phyloP scores from a whole-genome alignment of 53 echinoderm and acorn worm genomes.

The Echinometra lucunter region DNA sequence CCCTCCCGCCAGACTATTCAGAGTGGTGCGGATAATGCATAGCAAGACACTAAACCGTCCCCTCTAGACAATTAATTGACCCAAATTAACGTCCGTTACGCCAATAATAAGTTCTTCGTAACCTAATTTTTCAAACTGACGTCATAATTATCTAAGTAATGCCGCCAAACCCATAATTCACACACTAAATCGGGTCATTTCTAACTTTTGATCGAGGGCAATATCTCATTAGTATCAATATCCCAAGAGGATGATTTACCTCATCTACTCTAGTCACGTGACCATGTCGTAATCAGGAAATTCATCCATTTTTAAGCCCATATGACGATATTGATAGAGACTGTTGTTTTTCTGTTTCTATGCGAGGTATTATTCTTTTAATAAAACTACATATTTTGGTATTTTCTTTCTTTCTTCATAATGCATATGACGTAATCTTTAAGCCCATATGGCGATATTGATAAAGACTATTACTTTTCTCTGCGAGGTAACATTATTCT shows the following conservation, averaged over 20 bases:
- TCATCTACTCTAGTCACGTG: background rate
- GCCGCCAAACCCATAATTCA: background rate
- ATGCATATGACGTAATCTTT: no score
- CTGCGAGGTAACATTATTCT: no score
- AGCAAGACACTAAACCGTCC: background rate
- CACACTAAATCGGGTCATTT: background rate
- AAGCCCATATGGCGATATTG: no score
- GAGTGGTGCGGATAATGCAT: background rate
- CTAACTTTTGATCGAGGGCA: background rate
- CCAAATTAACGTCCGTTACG: slow-evolving; percentile 24
- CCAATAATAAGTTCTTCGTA: slow-evolving; percentile 12
- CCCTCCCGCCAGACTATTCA: background rate
- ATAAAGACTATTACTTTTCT: no score
- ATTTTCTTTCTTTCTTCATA: no score
- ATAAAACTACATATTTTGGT: no score
- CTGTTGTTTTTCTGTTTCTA: no score
- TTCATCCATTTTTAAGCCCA: no score
- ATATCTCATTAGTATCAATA: background rate
- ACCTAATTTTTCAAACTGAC: slow-evolving; percentile 19
- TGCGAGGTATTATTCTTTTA: no score
- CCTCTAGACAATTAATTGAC: slow-evolving; percentile 33
- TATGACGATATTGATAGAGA: no score
- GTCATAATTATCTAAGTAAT: background rate
- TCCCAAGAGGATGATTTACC: background rate
- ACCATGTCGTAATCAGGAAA: background rate